Conservation (phyloP, 2,113 vertebrate genomes). For the Boleophthalmus pectinirostris region DNA sequence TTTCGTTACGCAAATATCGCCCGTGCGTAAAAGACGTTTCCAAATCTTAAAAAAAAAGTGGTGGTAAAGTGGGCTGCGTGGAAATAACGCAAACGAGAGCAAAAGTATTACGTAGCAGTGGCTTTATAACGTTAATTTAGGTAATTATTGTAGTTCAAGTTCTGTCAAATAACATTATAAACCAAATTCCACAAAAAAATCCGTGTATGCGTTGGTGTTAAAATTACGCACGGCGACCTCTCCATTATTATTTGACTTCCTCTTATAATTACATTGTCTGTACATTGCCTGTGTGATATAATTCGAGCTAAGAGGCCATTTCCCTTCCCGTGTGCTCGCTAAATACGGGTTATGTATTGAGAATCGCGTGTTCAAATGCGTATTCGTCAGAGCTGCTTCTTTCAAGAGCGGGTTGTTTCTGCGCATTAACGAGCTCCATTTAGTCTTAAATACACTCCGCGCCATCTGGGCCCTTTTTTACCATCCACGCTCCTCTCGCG, state of each 20-base stretch:
- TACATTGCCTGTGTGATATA: background rate
- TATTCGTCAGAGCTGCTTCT: conserved; percentile 2
- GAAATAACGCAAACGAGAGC: too few species aligned
- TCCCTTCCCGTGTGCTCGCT: background rate
- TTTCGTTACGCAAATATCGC: too few species aligned
- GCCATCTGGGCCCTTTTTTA: conserved; percentile 5
- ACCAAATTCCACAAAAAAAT: background rate
- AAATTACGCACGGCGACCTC: background rate
- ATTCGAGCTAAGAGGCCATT: background rate
- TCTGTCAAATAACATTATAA: background rate
- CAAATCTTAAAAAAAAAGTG: too few species aligned
- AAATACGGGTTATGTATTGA: background rate
- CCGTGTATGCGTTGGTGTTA: background rate
- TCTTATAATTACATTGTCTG: background rate
- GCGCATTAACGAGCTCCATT: conserved; percentile 11
- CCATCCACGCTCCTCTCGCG: background rate
- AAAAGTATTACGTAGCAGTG: too few species aligned
- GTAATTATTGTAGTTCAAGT: background rate
- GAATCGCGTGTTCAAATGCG: background rate
- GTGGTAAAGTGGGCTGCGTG: too few species aligned
- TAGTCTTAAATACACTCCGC: conserved; percentile 3
- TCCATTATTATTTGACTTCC: background rate
- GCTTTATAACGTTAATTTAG: background rate
- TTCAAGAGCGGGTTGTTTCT: background rate
- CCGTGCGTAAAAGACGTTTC: background rate